phyloP scores from a whole-genome alignment of 30 jellyfish, hydroid and myxozoan genomes.

The Haliclystus octoradiatus region DNA sequence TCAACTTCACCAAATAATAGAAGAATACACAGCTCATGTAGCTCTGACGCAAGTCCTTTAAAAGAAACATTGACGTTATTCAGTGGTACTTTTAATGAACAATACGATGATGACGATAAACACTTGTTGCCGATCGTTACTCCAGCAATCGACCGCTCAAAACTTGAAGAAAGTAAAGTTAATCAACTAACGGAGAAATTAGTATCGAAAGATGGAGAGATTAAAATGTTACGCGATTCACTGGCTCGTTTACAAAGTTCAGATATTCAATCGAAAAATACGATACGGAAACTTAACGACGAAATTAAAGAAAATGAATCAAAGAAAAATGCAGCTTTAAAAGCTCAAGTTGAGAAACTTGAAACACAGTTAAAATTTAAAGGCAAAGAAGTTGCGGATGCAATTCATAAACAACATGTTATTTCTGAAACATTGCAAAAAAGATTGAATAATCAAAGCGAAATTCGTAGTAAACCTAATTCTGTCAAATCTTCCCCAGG shows the following conservation, averaged over 20 bases:
- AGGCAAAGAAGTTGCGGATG: neutral
- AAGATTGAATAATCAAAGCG: neutral
- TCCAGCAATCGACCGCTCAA: neutral
- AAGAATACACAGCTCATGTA: neutral
- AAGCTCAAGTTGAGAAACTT: neutral
- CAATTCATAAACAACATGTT: neutral
- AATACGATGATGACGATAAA: neutral
- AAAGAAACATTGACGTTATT: neutral
- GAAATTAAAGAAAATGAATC: neutral
- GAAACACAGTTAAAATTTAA: neutral
- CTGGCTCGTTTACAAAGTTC: neutral
- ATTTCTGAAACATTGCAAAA: neutral
- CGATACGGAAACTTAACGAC: neutral
- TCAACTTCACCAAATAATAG: neutral
- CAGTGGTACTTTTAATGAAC: neutral
- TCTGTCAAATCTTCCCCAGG: neutral
- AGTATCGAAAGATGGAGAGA: neutral
- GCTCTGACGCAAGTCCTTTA: neutral
- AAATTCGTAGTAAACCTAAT: neutral
- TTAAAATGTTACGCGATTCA: neutral
- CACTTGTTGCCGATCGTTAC: neutral
- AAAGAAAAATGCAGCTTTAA: neutral
- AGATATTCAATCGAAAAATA: neutral
- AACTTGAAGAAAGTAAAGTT: neutral
- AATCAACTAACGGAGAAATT: neutral